Percentiles rank a stretch among this genome's conserved stretches.
phyloP scores from a whole-genome alignment of 2,888 invertebrate species.

The Bombylius discolor region DNA sequence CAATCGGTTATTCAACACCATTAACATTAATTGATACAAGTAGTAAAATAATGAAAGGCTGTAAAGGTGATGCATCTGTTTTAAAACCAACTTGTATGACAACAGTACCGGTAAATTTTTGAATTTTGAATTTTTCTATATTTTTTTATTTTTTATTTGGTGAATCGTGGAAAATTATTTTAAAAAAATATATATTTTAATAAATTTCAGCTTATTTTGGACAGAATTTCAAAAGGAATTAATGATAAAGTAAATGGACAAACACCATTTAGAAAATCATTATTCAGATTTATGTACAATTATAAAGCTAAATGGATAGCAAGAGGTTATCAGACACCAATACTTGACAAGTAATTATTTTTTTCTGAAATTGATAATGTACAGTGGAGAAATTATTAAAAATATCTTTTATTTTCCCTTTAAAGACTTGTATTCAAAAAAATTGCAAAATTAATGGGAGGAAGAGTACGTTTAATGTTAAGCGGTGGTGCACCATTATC shows the following conservation, averaged over 20 bases:
- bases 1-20: conserved; percentile 93
- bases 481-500: conserved; percentile 92
- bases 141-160: not conserved
- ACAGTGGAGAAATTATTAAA: not conserved
- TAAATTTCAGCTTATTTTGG: conserved; percentile 69
- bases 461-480: conserved; percentile 74
- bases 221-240: conserved; percentile 93
- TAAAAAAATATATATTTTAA: not conserved
- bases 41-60: conserved; percentile 90
- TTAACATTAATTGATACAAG: conserved; percentile 85
- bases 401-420: not conserved
- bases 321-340: conserved; percentile 68
- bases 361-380: not conserved
- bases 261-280: conserved; percentile 60
- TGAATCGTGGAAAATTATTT: not conserved
- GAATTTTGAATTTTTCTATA: not conserved
- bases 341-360: conserved; percentile 48
- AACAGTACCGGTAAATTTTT: conserved; percentile 72
- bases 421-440: conserved; percentile 33
- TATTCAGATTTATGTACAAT: conserved; percentile 89
- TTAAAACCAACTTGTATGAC: conserved; percentile 90
- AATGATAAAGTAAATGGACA: conserved; percentile 84
- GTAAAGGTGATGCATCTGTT: conserved; percentile 85
- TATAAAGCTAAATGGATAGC: conserved; percentile 82
- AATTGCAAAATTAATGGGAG: conserved; percentile 62